Percentiles rank a stretch among this genome's conserved stretches.
Evolutionary conservation across 2,888 invertebrate genomes (phyloP).

Genomic region (Pterobdella sp.): DNA sequence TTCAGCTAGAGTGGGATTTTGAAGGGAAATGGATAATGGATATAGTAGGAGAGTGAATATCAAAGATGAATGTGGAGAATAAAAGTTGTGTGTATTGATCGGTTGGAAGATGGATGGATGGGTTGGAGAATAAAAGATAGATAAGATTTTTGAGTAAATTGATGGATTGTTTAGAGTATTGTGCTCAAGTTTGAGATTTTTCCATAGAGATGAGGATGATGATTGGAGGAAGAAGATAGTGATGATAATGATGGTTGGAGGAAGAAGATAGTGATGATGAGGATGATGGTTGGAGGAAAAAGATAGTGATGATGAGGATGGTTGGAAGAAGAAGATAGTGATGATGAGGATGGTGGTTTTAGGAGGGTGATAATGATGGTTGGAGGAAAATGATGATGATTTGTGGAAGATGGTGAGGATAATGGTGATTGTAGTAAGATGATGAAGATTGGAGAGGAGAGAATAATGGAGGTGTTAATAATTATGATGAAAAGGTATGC

Average conservation of each 20-base stretch:
- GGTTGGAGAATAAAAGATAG: background rate
- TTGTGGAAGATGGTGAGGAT: background rate
- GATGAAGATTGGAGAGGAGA: background rate
- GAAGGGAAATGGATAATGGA: too few species aligned
- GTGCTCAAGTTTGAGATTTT: background rate
- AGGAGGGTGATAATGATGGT: background rate
- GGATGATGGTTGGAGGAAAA: background rate
- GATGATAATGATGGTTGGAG: background rate
- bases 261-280: background rate
- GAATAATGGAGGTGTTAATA: background rate
- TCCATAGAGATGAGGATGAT: background rate
- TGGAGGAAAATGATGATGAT: background rate
- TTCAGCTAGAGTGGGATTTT: too few species aligned
- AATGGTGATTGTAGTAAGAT: background rate
- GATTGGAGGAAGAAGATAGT: background rate
- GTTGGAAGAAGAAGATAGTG: background rate
- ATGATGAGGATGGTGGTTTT: background rate
- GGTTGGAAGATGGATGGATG: conserved; percentile 4
- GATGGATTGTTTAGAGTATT: background rate
- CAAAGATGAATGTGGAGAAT: background rate
- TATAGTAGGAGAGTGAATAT: too few species aligned
- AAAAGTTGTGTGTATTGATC: background rate
- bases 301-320: background rate
- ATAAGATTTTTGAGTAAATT: background rate
- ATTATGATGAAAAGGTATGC: background rate